phyloP scores from a whole-genome alignment of 1,140 invertebrate species.

The Varroa destructor region DNA sequence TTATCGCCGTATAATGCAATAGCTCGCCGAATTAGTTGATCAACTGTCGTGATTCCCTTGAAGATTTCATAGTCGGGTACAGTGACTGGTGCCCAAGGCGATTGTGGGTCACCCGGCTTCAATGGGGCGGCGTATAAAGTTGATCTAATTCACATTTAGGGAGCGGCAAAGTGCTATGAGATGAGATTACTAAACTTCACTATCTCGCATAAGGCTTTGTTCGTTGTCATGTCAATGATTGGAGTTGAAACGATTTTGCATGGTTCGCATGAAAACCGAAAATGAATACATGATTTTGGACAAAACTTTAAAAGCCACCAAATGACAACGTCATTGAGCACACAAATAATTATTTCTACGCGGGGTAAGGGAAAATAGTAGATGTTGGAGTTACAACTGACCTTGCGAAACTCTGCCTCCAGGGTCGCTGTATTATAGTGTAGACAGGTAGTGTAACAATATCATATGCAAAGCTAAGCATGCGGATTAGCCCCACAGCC shows the following conservation, averaged over 20 bases:
- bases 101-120: neutral
- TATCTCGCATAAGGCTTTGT: neutral
- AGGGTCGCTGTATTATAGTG: slow-evolving; percentile 1
- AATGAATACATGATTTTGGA: neutral
- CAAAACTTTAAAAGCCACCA: too few species aligned
- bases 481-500: neutral
- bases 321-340: too few species aligned
- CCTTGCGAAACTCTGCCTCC: neutral
- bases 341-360: too few species aligned
- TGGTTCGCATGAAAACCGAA: neutral
- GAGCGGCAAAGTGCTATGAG: neutral
- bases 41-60: slow-evolving; percentile 11
- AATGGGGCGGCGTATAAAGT: neutral
- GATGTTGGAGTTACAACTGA: neutral
- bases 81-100: neutral
- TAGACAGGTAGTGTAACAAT: neutral
- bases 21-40: slow-evolving; percentile 19
- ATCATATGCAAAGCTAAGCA: slow-evolving; percentile 4
- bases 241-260: neutral
- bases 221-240: neutral
- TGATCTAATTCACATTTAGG: neutral
- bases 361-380: too few species aligned
- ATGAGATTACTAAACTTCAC: neutral
- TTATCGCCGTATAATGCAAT: neutral
- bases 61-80: neutral